Conservation (phyloP, 2,888 invertebrate genomes). For the Drosophila pullipes region DNA sequence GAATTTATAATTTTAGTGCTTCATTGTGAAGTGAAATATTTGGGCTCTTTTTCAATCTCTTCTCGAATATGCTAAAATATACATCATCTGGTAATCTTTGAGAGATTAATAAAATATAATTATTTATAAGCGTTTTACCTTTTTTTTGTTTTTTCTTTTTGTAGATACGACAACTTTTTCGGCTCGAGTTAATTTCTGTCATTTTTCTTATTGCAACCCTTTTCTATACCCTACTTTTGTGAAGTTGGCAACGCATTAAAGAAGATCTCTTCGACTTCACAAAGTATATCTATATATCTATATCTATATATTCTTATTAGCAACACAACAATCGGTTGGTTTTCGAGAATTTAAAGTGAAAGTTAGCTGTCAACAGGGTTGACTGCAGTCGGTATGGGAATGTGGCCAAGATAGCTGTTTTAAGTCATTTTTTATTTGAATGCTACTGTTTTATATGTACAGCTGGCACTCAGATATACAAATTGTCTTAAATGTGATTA, state of each 20-base stretch:
- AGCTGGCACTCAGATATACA: background rate
- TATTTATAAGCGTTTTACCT: background rate
- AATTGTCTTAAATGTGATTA: background rate
- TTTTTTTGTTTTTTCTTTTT: background rate
- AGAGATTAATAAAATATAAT: background rate
- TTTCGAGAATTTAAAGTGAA: background rate
- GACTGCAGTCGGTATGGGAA: background rate
- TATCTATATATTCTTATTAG: background rate
- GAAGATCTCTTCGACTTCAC: too few relatives aligned
- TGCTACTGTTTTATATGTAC: background rate
- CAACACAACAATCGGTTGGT: background rate
- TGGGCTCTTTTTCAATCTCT: background rate
- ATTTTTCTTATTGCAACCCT: constrained; percentile 6
- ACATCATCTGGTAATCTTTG: background rate
- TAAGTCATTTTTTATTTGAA: background rate
- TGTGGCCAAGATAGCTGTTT: background rate
- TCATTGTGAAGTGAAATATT: constrained; percentile 5
- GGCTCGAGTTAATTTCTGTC: background rate
- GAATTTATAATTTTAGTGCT: constrained; percentile 25
- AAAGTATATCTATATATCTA: background rate
- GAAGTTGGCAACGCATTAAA: background rate
- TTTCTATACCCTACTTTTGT: background rate
- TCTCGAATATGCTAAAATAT: background rate
- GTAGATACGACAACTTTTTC: background rate
- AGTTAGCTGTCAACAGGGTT: too few relatives aligned